Percentiles rank a stretch among this genome's conserved stretches.
These are phyloP conservation scores for Excalfactoria chinensis DNA, from an alignment of 2,113 vertebrate species.

Conservation along the genomic window DNA sequence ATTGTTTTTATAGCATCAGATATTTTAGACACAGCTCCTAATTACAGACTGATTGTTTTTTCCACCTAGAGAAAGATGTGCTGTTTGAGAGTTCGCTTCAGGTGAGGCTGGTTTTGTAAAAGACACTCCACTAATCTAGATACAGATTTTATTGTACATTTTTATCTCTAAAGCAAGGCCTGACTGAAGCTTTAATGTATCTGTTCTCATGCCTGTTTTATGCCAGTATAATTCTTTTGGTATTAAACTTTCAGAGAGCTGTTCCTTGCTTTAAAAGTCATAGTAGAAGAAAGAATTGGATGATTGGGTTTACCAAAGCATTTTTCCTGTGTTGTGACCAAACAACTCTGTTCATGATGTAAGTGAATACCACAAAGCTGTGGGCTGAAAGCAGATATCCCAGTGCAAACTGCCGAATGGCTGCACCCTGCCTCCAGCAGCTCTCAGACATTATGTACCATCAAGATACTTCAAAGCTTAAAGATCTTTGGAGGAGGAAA, in stretches of 20 bases:
- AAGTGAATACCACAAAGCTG: not conserved
- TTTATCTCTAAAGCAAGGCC: not conserved
- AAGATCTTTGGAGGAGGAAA: not conserved
- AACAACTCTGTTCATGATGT: not conserved
- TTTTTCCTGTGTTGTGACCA: not conserved
- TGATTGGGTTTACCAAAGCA: not conserved
- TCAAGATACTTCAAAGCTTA: not conserved
- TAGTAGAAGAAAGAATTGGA: not conserved
- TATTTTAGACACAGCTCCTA: not conserved
- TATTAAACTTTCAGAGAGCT: not conserved
- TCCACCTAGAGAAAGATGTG: not conserved
- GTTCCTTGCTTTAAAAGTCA: not conserved
- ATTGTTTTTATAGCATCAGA: not conserved
- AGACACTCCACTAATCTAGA: not conserved
- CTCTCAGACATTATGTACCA: not conserved
- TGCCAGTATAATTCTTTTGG: not conserved
- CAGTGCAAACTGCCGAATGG: not conserved
- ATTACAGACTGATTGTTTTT: not conserved
- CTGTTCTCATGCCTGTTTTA: not conserved
- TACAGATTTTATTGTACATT: not conserved
- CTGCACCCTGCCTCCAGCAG: not conserved
- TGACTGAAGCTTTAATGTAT: not conserved
- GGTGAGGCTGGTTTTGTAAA: not conserved
- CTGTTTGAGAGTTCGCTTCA: not conserved
- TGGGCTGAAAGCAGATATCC: not conserved